Conservation (phyloP, 2,113 vertebrate genomes). For the Cynocephalus volans region DNA sequence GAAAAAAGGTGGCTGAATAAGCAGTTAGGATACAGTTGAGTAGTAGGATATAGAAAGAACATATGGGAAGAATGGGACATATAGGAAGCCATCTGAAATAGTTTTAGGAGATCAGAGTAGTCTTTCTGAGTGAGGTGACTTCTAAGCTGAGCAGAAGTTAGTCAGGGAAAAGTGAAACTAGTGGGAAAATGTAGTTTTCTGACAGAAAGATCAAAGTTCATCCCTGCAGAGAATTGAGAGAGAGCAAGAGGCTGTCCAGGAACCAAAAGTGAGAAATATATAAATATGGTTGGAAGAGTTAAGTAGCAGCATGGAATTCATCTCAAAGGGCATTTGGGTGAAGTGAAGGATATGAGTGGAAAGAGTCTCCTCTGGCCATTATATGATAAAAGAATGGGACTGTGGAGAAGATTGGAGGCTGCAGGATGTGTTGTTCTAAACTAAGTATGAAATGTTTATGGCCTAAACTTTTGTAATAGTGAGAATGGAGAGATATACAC, state of each 20-base stretch:
- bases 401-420: neutral
- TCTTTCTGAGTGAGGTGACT: constrained; percentile 22
- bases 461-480: neutral
- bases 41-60: neutral
- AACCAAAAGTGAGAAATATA: constrained; percentile 32
- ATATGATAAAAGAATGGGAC: neutral
- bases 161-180: neutral
- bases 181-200: neutral
- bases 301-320: neutral
- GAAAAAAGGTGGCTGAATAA: neutral
- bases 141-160: constrained; percentile 24
- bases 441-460: neutral
- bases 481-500: neutral
- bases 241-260: neutral
- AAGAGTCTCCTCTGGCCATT: neutral
- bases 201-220: neutral
- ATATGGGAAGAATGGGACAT: neutral
- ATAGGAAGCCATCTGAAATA: neutral
- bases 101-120: neutral
- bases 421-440: neutral
- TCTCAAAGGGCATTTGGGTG: neutral
- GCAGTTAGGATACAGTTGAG: neutral
- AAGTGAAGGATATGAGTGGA: neutral
- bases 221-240: constrained; percentile 38
- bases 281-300: neutral